Evolutionary conservation across 2,888 invertebrate genomes (phyloP).

Genomic region (Branchellion lobata): DNA sequence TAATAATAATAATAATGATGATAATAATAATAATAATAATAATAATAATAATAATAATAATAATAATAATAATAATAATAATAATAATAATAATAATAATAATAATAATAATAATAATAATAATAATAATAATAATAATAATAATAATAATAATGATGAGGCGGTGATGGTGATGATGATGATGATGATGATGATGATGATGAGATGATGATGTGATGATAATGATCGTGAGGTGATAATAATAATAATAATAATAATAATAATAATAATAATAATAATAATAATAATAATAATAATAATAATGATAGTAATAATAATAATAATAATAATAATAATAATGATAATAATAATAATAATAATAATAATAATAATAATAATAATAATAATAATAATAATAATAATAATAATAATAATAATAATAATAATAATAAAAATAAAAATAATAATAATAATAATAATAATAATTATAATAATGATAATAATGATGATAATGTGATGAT

Average conservation of each 20-base stretch:
- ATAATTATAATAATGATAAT: constrained; percentile 5
- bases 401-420: constrained; percentile 11
- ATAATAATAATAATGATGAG: background rate
- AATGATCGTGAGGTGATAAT: background rate
- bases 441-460: constrained; percentile 15
- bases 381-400: constrained; percentile 20
- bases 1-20: background rate
- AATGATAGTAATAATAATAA: constrained; percentile 12
- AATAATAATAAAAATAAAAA: background rate
- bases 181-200: background rate
- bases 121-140: background rate
- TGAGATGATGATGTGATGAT: background rate
- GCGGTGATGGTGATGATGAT: background rate
- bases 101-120: background rate
- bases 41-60: background rate
- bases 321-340: constrained; percentile 20
- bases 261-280: constrained; percentile 20
- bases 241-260: constrained; percentile 1
- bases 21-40: background rate
- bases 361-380: constrained; percentile 14
- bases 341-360: constrained; percentile 2
- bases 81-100: background rate
- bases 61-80: background rate
- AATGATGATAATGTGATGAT: background rate
- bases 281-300: constrained; percentile 20